Evolutionary conservation across 2,888 invertebrate species (phyloP), one percentile per base, ranked within the genome.

Genomic region (Phytoseiulus persimilis): DNA sequence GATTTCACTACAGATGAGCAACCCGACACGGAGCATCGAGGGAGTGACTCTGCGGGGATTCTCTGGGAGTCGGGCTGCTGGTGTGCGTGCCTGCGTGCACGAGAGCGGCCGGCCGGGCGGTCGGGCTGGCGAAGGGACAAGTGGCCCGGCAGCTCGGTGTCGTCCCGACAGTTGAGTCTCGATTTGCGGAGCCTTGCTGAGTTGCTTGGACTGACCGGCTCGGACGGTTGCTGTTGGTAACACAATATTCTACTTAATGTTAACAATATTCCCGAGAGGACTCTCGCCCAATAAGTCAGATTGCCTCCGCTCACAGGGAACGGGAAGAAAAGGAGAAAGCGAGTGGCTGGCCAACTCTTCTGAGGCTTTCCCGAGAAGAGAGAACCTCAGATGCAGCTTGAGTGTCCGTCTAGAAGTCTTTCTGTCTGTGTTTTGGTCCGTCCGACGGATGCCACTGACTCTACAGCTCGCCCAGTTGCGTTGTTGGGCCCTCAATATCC

Each of bases 171-270:
- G n/a, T 14, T 6, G 46, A 46, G 46, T 6, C 9, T 46, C 46
- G 46, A 46, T 28, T 65, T 18, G 65, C 9, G 65, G 5, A 14
- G 65, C 65, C 65, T n/a, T n/a, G n/a, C n/a, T n/a, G 65, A 14
- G 23, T 65, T 28, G 65, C 65, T 65, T 65, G 28, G 9, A 28
- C 65, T 28, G 65, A 28, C 65, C 18, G 65, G 65, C 65, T 65
- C 6, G 65, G 65, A 65, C 65, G 65, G 65, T 65, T 65, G 65
- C 65, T 65, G 65, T 87, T n/a, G 87, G 87, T 87, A 87, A 87
- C 87, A 87, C 32, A 87, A 87, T 87, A 87, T 87, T 87, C 87
- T 87, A 87, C 87, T 87, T 87, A 87, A 87, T 87, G 87, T 87
- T 87, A 87, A 87, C 87, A 87, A 87, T 87, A 87, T 87, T 87